phyloP scores from a whole-genome alignment of 1,140 invertebrate genomes.

The Cyclina sinensis region DNA sequence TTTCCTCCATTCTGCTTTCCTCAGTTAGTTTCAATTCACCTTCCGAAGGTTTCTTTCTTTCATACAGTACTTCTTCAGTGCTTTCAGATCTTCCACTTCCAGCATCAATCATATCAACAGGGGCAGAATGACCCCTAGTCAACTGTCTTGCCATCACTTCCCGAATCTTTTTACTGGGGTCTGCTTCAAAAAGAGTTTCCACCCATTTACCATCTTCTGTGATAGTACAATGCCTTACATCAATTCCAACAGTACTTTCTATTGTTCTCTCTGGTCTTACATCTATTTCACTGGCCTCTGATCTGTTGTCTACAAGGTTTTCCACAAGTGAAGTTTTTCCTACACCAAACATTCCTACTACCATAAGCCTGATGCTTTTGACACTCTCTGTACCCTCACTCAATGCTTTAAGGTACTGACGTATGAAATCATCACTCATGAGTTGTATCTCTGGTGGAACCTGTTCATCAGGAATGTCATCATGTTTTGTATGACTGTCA shows the following conservation, averaged over 20 bases:
- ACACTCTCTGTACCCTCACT: background rate
- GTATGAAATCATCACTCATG: slow-evolving; percentile 11
- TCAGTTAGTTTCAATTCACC: no score
- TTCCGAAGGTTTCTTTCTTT: background rate
- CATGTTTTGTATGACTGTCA: background rate
- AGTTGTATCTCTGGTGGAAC: slow-evolving; percentile 4
- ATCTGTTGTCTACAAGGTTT: slow-evolving; percentile 13
- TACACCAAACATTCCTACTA: slow-evolving; percentile 57
- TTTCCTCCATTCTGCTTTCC: background rate
- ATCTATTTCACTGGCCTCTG: no score
- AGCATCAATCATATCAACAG: background rate
- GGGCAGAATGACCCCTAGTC: background rate
- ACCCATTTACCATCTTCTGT: background rate
- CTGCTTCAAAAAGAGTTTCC: background rate
- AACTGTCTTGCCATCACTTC: background rate
- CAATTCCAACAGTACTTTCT: slow-evolving; percentile 39
- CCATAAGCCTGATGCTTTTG: slow-evolving; percentile 26
- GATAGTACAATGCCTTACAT: slow-evolving; percentile 11
- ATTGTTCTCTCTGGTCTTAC: background rate
- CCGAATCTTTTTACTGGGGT: background rate
- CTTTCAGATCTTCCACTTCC: background rate
- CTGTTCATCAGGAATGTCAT: background rate
- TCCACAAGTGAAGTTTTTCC: slow-evolving; percentile 52
- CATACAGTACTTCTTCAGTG: background rate
- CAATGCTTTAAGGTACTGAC: slow-evolving; percentile 11